Evolutionary conservation across 2,888 invertebrate species (phyloP), one percentile per base, ranked within the genome.

Genomic region (Cybosia mesomella): DNA sequence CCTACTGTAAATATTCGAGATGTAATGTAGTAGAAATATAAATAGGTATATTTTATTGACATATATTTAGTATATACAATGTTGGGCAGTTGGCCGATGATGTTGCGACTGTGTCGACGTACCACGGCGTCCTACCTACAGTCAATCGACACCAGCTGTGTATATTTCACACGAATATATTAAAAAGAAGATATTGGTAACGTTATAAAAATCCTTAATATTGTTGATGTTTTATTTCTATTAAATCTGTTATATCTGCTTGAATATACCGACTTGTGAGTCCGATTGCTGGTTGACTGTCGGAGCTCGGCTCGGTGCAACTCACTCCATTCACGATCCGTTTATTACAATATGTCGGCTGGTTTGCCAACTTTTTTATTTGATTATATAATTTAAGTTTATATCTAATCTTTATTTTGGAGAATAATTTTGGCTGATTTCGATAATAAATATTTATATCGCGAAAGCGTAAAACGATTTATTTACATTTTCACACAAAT

Each of bases 371-470:
- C 77, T 86, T 89, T 88, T 86, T 84, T 88, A 86, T 83, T 89
- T 87, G 86, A 86, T 87, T 82, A 61, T 86, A 82, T 91, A 87
- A 87, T 89, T 87, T 92, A 91, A 92, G 91, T 92, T 92, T 91
- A 90, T 92, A 92, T 87, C 77, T 86, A 89, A 87, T 89, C 88
- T 91, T 92, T 91, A 91, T 92, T 92, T 92, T 92, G 93, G 90
- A 90, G 77, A 88, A 87, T 91, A 90, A 89, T 92, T 93, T 93
- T 93, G 93, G 92, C 92, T 92, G 92, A 94, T 93, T 94, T 92
- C 87, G 84, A 87, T 88, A 92, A 90, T 91, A 92, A 91, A 92
- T 92, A 91, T 91, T 91, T 92, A 91, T 90, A 91, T 90, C 87
- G 90, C 89, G 91, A 89, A 87, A 89, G 87, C 88, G 84, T 88